These are phyloP conservation scores for Protophormia terraenovae DNA, from an alignment of 2,888 invertebrate species.

Conservation along the genomic window DNA sequence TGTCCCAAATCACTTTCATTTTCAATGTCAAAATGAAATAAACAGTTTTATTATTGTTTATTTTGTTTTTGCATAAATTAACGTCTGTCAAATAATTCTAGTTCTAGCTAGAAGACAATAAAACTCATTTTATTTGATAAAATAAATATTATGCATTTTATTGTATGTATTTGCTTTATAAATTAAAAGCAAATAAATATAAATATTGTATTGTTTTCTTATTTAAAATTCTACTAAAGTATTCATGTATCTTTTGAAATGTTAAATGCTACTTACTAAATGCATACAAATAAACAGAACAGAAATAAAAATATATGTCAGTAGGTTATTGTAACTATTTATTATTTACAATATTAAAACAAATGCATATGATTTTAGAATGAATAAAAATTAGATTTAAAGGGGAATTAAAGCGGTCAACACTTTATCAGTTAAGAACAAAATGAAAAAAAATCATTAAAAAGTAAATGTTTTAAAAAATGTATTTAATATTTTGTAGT, in stretches of 20 bases:
- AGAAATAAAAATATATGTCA: not conserved
- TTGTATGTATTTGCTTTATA: too few relatives aligned
- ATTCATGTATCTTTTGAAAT: not conserved
- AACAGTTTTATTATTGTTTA: not conserved
- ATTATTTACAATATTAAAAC: not conserved
- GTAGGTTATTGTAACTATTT: not conserved
- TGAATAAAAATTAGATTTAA: not conserved
- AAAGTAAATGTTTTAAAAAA: too few relatives aligned
- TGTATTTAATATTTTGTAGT: too few relatives aligned
- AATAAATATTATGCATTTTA: not conserved
- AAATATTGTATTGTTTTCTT: constrained; percentile 14
- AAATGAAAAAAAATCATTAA: too few relatives aligned
- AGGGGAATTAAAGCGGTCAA: too few relatives aligned
- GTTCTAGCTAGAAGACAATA: constrained; percentile 1
- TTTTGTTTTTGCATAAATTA: not conserved
- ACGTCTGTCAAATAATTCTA: constrained; percentile 14
- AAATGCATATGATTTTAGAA: too few relatives aligned
- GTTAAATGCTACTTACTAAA: too few relatives aligned
- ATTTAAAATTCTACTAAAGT: constrained; percentile 27
- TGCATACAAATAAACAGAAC: not conserved
- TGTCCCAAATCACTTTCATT: not conserved
- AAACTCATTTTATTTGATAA: not conserved
- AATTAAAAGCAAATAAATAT: not conserved
- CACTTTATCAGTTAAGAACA: too few relatives aligned
- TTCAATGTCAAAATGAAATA: not conserved